These are phyloP conservation scores for Mormyrus hasselquistii DNA, from an alignment of 2,797 vertebrate genomes.

Conservation along the genomic window DNA sequence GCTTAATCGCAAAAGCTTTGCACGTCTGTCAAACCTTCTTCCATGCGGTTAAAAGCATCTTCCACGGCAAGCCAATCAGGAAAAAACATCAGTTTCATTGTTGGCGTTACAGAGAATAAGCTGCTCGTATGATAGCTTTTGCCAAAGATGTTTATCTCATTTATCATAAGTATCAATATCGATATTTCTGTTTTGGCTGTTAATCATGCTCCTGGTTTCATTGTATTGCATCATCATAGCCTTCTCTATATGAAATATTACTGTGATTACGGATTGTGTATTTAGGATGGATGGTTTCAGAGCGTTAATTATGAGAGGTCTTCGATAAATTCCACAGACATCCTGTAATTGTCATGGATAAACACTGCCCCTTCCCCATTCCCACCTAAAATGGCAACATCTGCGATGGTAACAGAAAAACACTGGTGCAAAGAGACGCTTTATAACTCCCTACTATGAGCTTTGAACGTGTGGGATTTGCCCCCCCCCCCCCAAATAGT, in stretches of 20 bases:
- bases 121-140: background rate
- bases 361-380: background rate
- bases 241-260: background rate
- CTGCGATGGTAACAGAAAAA: background rate
- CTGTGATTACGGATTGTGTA: background rate
- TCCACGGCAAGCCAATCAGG: background rate
- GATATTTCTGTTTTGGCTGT: background rate
- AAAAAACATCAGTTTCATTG: background rate
- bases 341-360: slow-evolving; percentile 2
- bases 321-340: background rate
- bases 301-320: background rate
- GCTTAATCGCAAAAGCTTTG: background rate
- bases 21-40: background rate
- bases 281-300: background rate
- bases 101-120: background rate
- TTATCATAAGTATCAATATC: background rate
- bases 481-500: background rate
- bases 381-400: background rate
- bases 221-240: background rate
- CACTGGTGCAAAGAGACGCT: background rate
- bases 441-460: background rate
- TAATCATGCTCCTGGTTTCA: background rate
- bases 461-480: background rate
- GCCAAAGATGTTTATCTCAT: background rate
- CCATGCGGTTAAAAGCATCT: background rate